A percentile compares a stretch with the other conserved stretches of the same genome.
These are phyloP conservation scores for Xenopus tropicalis DNA, from an alignment of 2,113 vertebrate species.

Conservation along the genomic window DNA sequence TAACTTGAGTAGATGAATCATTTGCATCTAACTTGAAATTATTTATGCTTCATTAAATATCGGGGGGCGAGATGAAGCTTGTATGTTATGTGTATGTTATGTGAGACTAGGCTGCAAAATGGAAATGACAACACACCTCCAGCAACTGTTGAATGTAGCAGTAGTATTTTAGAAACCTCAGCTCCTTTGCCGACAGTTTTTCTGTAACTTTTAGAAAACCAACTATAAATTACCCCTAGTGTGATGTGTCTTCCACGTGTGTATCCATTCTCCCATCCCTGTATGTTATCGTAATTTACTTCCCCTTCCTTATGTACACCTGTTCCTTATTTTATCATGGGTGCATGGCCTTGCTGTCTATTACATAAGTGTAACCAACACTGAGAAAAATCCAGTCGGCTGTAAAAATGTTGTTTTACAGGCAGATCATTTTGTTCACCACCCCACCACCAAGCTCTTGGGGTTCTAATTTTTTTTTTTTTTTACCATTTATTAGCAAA, in stretches of 20 bases:
- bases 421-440: no score
- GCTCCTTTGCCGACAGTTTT: neutral
- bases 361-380: neutral
- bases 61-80: no score
- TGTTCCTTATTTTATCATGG: slow-evolving; percentile 23
- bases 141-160: no score
- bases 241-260: slow-evolving; percentile 24
- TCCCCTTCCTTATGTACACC: slow-evolving; percentile 11
- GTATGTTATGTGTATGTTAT: neutral
- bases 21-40: no score
- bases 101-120: neutral
- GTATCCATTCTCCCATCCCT: slow-evolving; percentile 7
- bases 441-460: no score
- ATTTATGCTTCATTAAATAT: no score
- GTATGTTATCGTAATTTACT: neutral
- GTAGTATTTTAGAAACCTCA: neutral
- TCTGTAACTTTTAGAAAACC: neutral
- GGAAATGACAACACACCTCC: no score
- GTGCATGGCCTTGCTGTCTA: slow-evolving; percentile 31
- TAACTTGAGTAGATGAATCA: no score
- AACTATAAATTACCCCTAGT: neutral
- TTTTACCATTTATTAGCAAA: no score
- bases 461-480: no score
- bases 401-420: no score
- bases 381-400: neutral